Base-by-base conservation (phyloP, 2,113 vertebrate genomes). In the Taxidea taxus region DNA sequence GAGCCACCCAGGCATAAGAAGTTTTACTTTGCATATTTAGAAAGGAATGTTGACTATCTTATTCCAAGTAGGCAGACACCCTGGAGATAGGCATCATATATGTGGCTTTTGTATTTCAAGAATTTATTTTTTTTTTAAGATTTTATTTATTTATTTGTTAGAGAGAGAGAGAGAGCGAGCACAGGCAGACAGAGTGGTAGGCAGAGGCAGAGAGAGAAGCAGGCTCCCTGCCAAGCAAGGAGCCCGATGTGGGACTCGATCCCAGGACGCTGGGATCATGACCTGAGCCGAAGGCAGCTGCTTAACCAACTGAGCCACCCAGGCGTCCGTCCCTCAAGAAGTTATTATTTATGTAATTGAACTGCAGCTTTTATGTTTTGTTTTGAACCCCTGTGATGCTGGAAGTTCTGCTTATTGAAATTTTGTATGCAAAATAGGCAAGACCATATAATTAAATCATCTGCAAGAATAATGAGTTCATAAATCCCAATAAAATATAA, bases 401-500 rank as follows among this genome's bases (percentile, higher is more conserved):
- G 6, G 54, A 90, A 92, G 68, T n/a, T 2, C 58, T 91, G 42
- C 51, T 74, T 87, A 83, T 54, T 95, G 87, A 74, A 95, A 77
- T 66, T 56, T 51, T 94, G 7, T 86, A n/a, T 91, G 23, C 23
- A 78, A 93, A 95, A 77, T 3, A 94, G 82, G 23, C 25, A 86
- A 72, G 20, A 60, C 42, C 51, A 49, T 42, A 51, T 81, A 93
- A 96, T 88, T 86, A 82, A 95, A 80, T 91, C 83, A 96, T 51
- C 80, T 80, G 75, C 3, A 89, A 88, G 47, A 96, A 82, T 62
- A 89, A 94, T 82, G 77, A 88, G 62, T 87, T 92, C 85, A 92
- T 86, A 91, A 95, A 91, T 91, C 29, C 34, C 51, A 95, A 60
- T 56, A 94, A 96, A 96, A 80, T 16, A 29, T 74, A 97, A 85